A percentile compares a stretch with the other conserved stretches of the same genome.
These are phyloP conservation scores for Furcula furcula DNA, from an alignment of 2,888 invertebrate genomes.

Conservation along the genomic window DNA sequence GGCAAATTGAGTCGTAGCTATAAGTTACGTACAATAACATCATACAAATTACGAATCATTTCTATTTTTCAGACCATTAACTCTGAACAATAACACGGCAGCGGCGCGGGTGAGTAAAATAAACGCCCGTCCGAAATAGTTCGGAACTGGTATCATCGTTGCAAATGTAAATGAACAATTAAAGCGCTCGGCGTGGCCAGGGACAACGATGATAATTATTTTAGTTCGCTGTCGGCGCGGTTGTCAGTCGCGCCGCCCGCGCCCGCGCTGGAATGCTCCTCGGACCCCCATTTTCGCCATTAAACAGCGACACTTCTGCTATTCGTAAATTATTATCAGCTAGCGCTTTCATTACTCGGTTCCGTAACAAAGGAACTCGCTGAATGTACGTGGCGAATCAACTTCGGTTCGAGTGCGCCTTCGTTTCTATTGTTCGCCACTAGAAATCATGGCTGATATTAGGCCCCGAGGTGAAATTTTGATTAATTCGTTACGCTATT, in stretches of 20 bases:
- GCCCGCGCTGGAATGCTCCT: slow-evolving; percentile 71
- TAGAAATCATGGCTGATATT: slow-evolving; percentile 74
- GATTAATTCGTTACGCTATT: slow-evolving; percentile 77
- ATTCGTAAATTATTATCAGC: slow-evolving; percentile 81
- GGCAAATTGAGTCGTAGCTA: slow-evolving; percentile 39
- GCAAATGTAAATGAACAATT: slow-evolving; percentile 82
- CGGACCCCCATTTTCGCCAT: slow-evolving; percentile 70
- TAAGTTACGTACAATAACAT: slow-evolving; percentile 55
- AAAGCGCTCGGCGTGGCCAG: slow-evolving; percentile 76
- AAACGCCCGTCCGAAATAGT: slow-evolving; percentile 75
- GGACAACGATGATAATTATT: slow-evolving; percentile 82
- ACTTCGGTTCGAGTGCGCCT: slow-evolving; percentile 71
- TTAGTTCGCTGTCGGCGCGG: slow-evolving; percentile 78
- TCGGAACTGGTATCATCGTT: slow-evolving; percentile 79
- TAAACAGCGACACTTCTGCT: slow-evolving; percentile 80
- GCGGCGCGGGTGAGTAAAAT: slow-evolving; percentile 70
- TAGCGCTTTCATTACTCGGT: slow-evolving; percentile 77
- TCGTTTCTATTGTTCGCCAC: slow-evolving; percentile 65
- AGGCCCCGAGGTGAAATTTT: slow-evolving; percentile 76
- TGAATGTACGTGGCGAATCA: slow-evolving; percentile 74
- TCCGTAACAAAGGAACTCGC: slow-evolving; percentile 75
- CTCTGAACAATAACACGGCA: slow-evolving; percentile 71
- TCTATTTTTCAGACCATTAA: slow-evolving; percentile 80
- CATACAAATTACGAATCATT: slow-evolving; percentile 72
- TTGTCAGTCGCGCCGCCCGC: slow-evolving; percentile 55